phyloP scores from a whole-genome alignment of 2,888 invertebrate species.

The Drosophila mimetica region DNA sequence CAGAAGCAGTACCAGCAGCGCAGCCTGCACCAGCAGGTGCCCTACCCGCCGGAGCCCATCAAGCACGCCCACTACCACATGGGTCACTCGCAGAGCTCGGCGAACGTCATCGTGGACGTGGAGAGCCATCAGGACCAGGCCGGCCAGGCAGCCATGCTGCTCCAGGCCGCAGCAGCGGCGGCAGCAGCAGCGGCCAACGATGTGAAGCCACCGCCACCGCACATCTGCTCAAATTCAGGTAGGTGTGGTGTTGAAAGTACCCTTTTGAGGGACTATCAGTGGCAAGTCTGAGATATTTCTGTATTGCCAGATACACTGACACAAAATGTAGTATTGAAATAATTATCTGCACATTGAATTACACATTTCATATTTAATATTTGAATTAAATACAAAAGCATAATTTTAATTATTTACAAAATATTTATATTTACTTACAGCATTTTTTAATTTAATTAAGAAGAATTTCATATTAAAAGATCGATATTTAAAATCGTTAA shows the following conservation, averaged over 20 bases:
- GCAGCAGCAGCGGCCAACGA: constrained; percentile 85
- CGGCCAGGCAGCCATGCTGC: constrained; percentile 85
- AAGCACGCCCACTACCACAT: constrained; percentile 92
- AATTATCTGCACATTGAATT: too few species aligned
- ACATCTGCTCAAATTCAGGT: constrained; percentile 85
- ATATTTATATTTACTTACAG: too few species aligned
- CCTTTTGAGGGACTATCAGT: not conserved
- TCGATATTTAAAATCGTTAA: too few species aligned
- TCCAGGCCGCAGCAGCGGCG: constrained; percentile 80
- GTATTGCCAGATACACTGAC: too few species aligned
- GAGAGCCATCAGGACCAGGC: constrained; percentile 89
- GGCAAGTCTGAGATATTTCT: too few species aligned
- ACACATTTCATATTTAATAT: too few species aligned
- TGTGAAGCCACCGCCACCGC: constrained; percentile 88
- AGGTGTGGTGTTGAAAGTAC: not conserved
- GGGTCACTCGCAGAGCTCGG: constrained; percentile 89
- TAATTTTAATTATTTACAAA: too few species aligned
- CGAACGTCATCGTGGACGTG: constrained; percentile 93
- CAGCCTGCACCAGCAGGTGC: constrained; percentile 86
- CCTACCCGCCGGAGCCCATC: constrained; percentile 89
- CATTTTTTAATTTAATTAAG: too few species aligned
- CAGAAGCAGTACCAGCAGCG: constrained; percentile 91
- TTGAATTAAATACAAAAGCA: too few species aligned
- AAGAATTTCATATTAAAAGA: too few species aligned
- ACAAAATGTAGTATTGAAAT: too few species aligned